Conservation (phyloP, 2,797 vertebrate genomes). For the Anas acuta region DNA sequence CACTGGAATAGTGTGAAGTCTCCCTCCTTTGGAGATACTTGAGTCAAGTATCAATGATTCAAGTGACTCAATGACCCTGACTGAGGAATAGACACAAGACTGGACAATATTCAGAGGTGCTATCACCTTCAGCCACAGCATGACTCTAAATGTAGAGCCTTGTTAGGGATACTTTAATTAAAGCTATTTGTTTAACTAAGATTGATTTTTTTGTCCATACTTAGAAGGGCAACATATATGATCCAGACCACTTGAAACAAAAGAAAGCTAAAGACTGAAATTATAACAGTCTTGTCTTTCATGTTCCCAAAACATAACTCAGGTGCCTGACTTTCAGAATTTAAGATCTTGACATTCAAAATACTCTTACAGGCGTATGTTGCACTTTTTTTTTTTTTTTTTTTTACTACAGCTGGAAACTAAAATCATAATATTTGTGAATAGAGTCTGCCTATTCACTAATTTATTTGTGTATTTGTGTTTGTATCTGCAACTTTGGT, state of each 20-base stretch:
- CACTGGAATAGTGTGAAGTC: background rate
- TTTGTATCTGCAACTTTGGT: background rate
- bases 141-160: constrained; percentile 13
- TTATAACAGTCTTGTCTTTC: background rate
- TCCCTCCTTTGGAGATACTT: background rate
- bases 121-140: background rate
- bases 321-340: background rate
- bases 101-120: background rate
- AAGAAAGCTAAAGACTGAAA: background rate
- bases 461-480: background rate
- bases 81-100: background rate
- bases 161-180: background rate
- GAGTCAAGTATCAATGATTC: background rate
- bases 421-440: background rate
- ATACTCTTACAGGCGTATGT: background rate
- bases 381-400: background rate
- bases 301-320: background rate
- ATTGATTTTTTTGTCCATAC: background rate
- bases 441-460: background rate
- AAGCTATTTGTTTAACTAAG: constrained; percentile 30
- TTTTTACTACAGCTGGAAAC: background rate
- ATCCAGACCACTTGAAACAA: background rate
- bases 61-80: background rate
- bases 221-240: background rate
- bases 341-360: background rate